Evolutionary conservation across 2,888 invertebrate genomes (phyloP), one percentile per base, ranked within the genome.

Genomic region (Tridacna crocea): DNA sequence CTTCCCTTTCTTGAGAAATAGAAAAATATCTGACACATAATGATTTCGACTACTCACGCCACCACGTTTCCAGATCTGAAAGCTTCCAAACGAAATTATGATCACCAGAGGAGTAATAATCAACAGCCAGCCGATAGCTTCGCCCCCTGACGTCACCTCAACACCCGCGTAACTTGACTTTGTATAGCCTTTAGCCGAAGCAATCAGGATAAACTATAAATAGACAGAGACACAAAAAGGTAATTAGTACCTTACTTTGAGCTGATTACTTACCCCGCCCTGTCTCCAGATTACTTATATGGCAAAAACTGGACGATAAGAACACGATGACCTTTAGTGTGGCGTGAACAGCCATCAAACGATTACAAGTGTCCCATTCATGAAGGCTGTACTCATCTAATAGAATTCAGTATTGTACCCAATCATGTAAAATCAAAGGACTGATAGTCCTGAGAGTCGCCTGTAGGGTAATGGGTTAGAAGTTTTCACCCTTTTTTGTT

Each of bases 161-260:
- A 48, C 65, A 19, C 74, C 73, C 22, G 47, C 68, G 24, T 80
- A 80, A 66, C 66, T 66, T 3, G 72, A 61, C 15, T 51, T 27
- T 8, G 55, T 46, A 61, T 80, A 80, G 1, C 73, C 66, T 6
- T 77, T 48, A 6, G 66, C 72, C 2, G 80, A 73, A 26, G 80
- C 80, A n/a, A 80, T 48, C 13, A 77, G 72, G 47, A 80, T 66
- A 63, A 80, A 80, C 72, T 76, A 72, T 0, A 75, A 70, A 60
- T 2, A 36, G 48, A 27, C 19, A 75, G 58, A 48, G 3, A 70
- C 1, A 24, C 1, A 36, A 36, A 8, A n/a, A n/a, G n/a, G n/a
- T n/a, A n/a, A n/a, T n/a, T n/a, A n/a, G 36, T 36, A 36, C 36
- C 8, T 36, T 36, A 36, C 2, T 36, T 36, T 36, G 8, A 36